Base-by-base conservation (phyloP, 1,140 invertebrate species). In the Cotesia typhae region DNA sequence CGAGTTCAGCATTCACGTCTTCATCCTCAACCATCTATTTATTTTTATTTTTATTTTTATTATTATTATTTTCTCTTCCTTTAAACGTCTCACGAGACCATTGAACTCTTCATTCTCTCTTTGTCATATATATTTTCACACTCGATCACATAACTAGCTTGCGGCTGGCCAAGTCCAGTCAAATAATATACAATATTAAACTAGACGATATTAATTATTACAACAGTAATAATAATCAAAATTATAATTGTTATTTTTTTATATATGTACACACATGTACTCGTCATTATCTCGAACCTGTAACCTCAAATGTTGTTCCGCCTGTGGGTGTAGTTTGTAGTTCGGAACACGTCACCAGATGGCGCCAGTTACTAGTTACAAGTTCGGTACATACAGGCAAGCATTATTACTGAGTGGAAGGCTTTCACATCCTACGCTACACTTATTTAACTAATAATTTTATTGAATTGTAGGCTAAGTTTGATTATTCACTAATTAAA, bases 351-450 rank as follows among this genome's bases (percentile, higher is more conserved):
- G 28, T 0, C 28, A 1, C 28, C 28, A 28, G 28, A 28, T 28
- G 28, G 28, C 28, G 28, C 28, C 2, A 10, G 9, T 55, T 10
- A 14, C 12, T 55, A 28, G 28, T 47, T 10, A 47, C 57, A 36
- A 4, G 53, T n/a, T 52, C 47, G 7, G 4, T 20, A 75, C 73
- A 71, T 78, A 80, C 73, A 78, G 78, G 77, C 81, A 81, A 83
- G 75, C 79, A 78, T 82, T 71, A 78, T 80, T 59, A 59, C 17
- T 59, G 57, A 59, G 57, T 80, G 79, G 79, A 80, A 82, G 77
- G 74, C 70, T 76, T 55, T 57, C 75, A 68, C 41, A 17, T n/a
- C 17, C 3, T 57, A 14, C 14, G 17, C 14, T 66, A 72, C 28
- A 28, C 28, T 28, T 28, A 28, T 28, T 47, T 47, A 47, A 47